Evolutionary conservation across 2,888 invertebrate genomes (phyloP).

Genomic region (Polyommatus iphigenia): DNA sequence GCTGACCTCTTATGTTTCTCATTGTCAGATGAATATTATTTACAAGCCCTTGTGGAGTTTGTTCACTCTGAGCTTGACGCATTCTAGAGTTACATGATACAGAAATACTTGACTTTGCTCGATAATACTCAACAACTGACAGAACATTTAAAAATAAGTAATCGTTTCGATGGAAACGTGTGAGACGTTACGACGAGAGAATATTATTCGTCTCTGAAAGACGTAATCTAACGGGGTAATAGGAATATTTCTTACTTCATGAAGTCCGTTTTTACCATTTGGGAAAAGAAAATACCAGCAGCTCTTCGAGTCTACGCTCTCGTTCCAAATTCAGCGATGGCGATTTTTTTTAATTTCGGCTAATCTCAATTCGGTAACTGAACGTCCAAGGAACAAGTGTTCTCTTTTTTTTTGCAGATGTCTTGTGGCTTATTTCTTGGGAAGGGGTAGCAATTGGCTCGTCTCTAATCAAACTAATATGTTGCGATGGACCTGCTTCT

Average conservation of each 20-base stretch:
- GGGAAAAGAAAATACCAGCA: constrained; percentile 34
- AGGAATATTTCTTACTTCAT: neutral
- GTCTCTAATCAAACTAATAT: too few species aligned
- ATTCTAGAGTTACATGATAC: neutral
- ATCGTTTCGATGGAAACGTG: too few species aligned
- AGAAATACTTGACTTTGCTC: neutral
- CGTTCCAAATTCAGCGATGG: neutral
- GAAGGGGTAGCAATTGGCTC: too few species aligned
- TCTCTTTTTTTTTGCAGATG: too few species aligned
- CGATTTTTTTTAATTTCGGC: neutral
- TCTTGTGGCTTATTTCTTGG: too few species aligned
- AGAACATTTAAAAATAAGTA: too few species aligned
- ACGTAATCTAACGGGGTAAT: neutral
- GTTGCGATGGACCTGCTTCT: too few species aligned
- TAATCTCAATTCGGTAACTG: too few species aligned
- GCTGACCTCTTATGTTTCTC: neutral
- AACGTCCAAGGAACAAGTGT: too few species aligned
- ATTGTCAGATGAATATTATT: constrained; percentile 3
- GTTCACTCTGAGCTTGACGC: constrained; percentile 7
- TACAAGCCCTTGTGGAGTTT: neutral
- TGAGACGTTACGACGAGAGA: too few species aligned
- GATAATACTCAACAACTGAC: too few species aligned
- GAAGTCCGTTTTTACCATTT: constrained; percentile 29
- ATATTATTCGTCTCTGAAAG: constrained; percentile 2
- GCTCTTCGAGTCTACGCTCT: neutral